Evolutionary conservation across 2,888 invertebrate genomes (phyloP).

Genomic region (Limnephilus lunatus): DNA sequence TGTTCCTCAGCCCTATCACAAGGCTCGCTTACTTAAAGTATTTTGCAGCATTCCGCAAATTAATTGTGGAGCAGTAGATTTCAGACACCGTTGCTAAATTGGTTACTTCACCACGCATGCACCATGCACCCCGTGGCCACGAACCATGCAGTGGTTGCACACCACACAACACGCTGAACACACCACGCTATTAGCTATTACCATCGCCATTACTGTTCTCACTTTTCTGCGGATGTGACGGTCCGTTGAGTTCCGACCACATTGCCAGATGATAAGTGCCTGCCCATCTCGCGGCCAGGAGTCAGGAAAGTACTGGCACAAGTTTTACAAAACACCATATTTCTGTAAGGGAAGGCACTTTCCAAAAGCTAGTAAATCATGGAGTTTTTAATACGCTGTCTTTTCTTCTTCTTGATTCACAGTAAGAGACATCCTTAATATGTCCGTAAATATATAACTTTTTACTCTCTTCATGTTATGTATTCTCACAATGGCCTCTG

Average conservation of each 20-base stretch:
- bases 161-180: background rate
- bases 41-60: background rate
- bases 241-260: background rate
- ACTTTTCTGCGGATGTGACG: constrained; percentile 49
- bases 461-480: background rate
- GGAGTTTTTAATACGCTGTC: too few relatives aligned
- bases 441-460: background rate
- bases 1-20: background rate
- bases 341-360: too few relatives aligned
- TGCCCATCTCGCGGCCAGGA: constrained; percentile 28
- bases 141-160: constrained; percentile 29
- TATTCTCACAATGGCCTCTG: background rate
- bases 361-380: too few relatives aligned
- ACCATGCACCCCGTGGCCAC: background rate
- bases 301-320: constrained; percentile 13
- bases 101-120: constrained; percentile 3
- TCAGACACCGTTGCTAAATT: background rate
- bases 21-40: background rate
- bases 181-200: too few relatives aligned
- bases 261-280: constrained; percentile 11
- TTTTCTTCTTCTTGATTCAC: background rate
- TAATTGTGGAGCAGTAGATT: background rate
- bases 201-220: constrained; percentile 17
- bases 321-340: background rate
- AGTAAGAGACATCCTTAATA: background rate